Evolutionary conservation across 2,113 vertebrate genomes (phyloP).

Genomic region (Dryoscopus gambensis): DNA sequence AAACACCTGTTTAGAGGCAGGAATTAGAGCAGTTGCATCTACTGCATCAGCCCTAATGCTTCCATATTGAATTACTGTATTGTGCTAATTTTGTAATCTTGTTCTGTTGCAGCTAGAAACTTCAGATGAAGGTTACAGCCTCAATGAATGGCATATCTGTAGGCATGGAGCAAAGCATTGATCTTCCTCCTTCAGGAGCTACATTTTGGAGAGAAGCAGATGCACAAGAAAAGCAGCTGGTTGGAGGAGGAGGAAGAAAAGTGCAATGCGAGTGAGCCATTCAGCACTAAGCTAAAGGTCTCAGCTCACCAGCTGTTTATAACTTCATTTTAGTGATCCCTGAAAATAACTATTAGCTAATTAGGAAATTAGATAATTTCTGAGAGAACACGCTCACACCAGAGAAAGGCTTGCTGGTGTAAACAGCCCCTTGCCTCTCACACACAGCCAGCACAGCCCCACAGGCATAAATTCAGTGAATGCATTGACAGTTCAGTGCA

Average conservation of each 20-base stretch:
- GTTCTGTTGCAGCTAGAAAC: neutral
- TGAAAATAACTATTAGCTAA: neutral
- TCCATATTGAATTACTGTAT: neutral
- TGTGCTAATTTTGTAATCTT: neutral
- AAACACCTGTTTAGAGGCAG: neutral
- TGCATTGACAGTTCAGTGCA: neutral
- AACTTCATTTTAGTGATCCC: neutral
- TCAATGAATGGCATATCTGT: neutral
- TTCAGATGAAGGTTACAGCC: neutral
- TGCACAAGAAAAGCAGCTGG: neutral
- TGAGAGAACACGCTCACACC: neutral
- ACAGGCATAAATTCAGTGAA: neutral
- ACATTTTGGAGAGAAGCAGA: neutral
- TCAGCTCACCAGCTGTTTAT: neutral
- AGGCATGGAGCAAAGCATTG: neutral
- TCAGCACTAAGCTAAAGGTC: neutral
- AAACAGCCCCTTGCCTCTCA: neutral
- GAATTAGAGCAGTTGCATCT: neutral
- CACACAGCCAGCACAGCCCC: neutral
- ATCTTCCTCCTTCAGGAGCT: neutral
- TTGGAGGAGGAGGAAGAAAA: neutral
- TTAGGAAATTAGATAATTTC: neutral
- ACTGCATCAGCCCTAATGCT: neutral
- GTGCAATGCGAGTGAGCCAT: neutral
- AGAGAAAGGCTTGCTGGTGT: neutral